Evolutionary conservation across 2,888 invertebrate genomes (phyloP), one percentile per base, ranked within the genome.

Genomic region (Pollenia amentaria): DNA sequence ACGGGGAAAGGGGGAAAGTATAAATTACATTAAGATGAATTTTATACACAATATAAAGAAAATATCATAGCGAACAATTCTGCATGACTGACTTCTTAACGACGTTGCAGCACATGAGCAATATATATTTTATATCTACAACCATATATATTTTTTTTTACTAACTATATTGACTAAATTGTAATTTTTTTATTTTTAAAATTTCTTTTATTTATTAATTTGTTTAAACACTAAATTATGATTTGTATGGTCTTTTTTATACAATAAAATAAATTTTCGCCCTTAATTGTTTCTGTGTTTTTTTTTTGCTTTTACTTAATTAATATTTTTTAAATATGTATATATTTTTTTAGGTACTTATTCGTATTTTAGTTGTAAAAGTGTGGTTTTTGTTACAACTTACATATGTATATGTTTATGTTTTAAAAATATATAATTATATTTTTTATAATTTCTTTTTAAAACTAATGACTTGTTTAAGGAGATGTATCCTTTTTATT

Each of bases 241-340:
- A 29, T 86, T 18, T 65, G 44, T 75, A 77, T 83, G 84, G 60
- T 87, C 62, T 83, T 80, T 80, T 79, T 57, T 72, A 18, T 67
- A 70, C 60, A 87, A 78, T 65, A 78, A 72, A 75, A 75, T 75
- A 51, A 60, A 60, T 51, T 48, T 21, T 60, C 57, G 60, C 64
- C 73, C 44, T 29, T 67, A 38, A 10, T 60, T 9, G 42, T 78
- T 78, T n/a, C 8, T 73, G 53, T 38, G 16, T 57, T 16, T 11
- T 38, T 60, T 67, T 16, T 67, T 77, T 65, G 2, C 44, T 42
- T 75, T 76, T 44, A 38, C 60, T 82, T 75, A 82, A 51, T 57
- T 14, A 48, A 67, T 64, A 72, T 62, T 82, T 76, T 29, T 29
- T 29, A 29, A 40, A 51, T 57, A 62, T 51, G 21, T 16, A 53